Evolutionary conservation across 2,797 vertebrate genomes (phyloP).

Genomic region (Sparidentex hasta): DNA sequence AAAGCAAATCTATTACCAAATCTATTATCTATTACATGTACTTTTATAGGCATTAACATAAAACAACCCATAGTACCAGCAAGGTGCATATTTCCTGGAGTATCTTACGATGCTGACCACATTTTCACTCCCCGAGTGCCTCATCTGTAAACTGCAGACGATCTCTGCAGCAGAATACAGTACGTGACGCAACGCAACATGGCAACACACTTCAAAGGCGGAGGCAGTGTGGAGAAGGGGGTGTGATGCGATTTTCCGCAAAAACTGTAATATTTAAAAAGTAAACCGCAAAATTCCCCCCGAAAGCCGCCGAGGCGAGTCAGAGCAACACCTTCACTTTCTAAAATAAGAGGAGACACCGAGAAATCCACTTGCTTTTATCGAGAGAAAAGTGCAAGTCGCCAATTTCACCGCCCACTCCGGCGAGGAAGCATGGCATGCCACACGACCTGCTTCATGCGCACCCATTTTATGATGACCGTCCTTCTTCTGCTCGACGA

Average conservation of each 20-base stretch:
- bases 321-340: rapidly evolving
- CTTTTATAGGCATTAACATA: too few relatives aligned
- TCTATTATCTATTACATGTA: neutral
- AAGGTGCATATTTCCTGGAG: neutral
- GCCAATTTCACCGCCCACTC: constrained; percentile 83
- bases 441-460: constrained; percentile 83
- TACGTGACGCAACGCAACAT: constrained; percentile 88
- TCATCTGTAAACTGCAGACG: constrained; percentile 62
- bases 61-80: neutral
- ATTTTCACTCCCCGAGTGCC: constrained; percentile 13
- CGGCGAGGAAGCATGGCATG: constrained; percentile 83
- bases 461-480: constrained; percentile 84
- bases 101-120: neutral
- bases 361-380: constrained; percentile 48
- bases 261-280: constrained; percentile 43
- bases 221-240: constrained; percentile 77
- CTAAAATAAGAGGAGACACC: neutral
- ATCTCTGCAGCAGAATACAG: constrained; percentile 83
- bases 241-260: constrained; percentile 79
- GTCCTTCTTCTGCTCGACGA: constrained; percentile 69
- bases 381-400: constrained; percentile 77
- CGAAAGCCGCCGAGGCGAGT: neutral
- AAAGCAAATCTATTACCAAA: neutral
- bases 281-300: constrained; percentile 43
- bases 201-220: constrained; percentile 86